phyloP scores from a whole-genome alignment of 2,888 invertebrate species.

The Cenopis cana region DNA sequence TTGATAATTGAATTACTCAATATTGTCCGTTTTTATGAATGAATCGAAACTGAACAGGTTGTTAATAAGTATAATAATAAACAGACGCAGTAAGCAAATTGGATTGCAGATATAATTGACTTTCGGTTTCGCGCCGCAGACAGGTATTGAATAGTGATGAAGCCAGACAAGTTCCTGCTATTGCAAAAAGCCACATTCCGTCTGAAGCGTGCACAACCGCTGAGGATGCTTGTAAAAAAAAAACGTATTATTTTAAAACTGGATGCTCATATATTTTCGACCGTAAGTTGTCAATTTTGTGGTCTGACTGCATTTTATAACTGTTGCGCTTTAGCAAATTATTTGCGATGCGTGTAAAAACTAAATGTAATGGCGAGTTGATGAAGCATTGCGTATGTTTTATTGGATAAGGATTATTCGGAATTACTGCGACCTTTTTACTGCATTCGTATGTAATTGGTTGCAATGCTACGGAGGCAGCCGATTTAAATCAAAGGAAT shows the following conservation, averaged over 20 bases:
- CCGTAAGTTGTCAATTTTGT: slow-evolving; percentile 33
- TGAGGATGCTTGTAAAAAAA: slow-evolving; percentile 20
- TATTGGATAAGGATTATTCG: slow-evolving; percentile 31
- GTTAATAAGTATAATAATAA: slow-evolving; percentile 50
- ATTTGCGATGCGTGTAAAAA: slow-evolving; percentile 39
- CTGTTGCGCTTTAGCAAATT: slow-evolving; percentile 24
- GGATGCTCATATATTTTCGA: slow-evolving; percentile 33
- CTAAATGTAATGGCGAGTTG: slow-evolving; percentile 8
- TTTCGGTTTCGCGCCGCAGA: slow-evolving; percentile 57
- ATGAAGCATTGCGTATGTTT: slow-evolving; percentile 16
- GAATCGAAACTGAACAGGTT: slow-evolving; percentile 51
- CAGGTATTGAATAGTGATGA: slow-evolving; percentile 55
- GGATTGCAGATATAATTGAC: slow-evolving; percentile 49
- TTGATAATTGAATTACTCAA: slow-evolving; percentile 54
- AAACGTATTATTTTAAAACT: slow-evolving; percentile 31
- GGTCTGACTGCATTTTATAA: slow-evolving; percentile 37
- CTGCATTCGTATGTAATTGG: slow-evolving; percentile 38
- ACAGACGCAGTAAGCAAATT: slow-evolving; percentile 41
- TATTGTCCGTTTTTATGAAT: slow-evolving; percentile 48
- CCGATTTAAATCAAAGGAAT: slow-evolving; percentile 28
- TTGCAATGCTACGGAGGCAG: slow-evolving; percentile 9
- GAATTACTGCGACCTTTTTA: slow-evolving; percentile 37
- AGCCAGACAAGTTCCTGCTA: slow-evolving; percentile 55
- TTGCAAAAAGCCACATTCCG: slow-evolving; percentile 68
- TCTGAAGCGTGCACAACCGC: slow-evolving; percentile 54